These are phyloP conservation scores for Sanderia malayensis DNA, from an alignment of 30 jellyfish, hydroid and myxozoan genomes.

Conservation along the genomic window DNA sequence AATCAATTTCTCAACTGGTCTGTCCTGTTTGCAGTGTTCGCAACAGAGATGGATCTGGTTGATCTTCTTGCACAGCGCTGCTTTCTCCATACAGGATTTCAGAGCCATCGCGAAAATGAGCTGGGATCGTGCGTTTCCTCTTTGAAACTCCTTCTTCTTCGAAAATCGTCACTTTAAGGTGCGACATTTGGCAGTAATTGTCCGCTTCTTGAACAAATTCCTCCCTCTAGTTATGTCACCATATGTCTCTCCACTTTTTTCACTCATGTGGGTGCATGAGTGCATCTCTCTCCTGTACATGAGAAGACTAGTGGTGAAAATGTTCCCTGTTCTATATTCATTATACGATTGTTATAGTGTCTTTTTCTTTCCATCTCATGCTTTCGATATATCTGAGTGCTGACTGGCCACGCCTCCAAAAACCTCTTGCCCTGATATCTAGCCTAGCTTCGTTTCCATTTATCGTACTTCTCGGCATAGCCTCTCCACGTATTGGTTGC, in stretches of 20 bases:
- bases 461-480: slow-evolving; percentile 1
- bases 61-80: too few relatives aligned
- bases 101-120: slow-evolving; percentile 32
- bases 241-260: neutral
- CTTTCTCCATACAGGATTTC: slow-evolving; percentile 10
- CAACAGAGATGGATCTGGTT: too few relatives aligned
- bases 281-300: slow-evolving; percentile 5
- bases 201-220: slow-evolving; percentile 7
- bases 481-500: slow-evolving; percentile 10
- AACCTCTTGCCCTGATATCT: slow-evolving; percentile 19
- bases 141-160: slow-evolving; percentile 37
- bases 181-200: too few relatives aligned
- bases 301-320: slow-evolving; percentile 11
- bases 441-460: slow-evolving; percentile 8
- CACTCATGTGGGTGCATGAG: neutral
- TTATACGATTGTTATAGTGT: slow-evolving; percentile 11
- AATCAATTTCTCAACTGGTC: too few relatives aligned
- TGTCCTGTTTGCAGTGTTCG: too few relatives aligned
- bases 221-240: neutral
- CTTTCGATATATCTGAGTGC: slow-evolving; percentile 1
- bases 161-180: too few relatives aligned
- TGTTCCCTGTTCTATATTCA: neutral
- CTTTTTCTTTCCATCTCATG: neutral
- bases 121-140: slow-evolving; percentile 33
- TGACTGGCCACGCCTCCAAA: slow-evolving; percentile 13